Evolutionary conservation across 64 coral and sea anemone species (phyloP), one percentile per base, ranked within the genome.

Genomic region (Cladopsammia gracilis): DNA sequence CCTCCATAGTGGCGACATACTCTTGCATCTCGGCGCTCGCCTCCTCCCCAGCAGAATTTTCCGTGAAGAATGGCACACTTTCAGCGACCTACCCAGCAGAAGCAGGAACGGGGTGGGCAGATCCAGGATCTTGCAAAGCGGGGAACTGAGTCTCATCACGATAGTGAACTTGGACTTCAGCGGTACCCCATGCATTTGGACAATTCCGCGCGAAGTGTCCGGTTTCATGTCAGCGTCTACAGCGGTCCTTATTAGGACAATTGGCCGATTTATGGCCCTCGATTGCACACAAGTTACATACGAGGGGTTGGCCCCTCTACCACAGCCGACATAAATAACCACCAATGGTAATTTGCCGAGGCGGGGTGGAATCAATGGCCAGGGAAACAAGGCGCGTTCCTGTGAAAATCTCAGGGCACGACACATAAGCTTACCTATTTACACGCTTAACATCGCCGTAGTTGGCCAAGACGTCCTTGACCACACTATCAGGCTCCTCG

Each of bases 61-160:
- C 34, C 34, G 34, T 34, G 34, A 1, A 34, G 34, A 34, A 2
- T 34, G 34, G 0, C 34, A 34, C 34, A 34, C 34, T 34, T 34
- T 2, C 34, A 34, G 34, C 34, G 34, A 34, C 34, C 34, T 34
- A 0, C 2, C 34, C 2, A 2, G 34, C 34, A 34, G 34, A 2
- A 34, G 2, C 34, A 34, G 34, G 34, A 34, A 1, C 34, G 2
- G 34, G 34, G 0, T 34, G 34, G 2, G 34, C 34, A 34, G 34
- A 34, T 34, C 34, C 34, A 0, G 22, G 64, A 1, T 1, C 15
- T 16, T 16, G 64, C 22, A 19, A 0, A 3, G 6, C 1, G 18
- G 1, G 3, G 6, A 67, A 14, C 1, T 66, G 4, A 0, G 18
- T 6, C 0, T 6, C 1, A 5, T 10, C 0, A 0, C 0, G 18